These are phyloP conservation scores for Hermetia illucens DNA, from an alignment of 1,140 invertebrate species.

Conservation along the genomic window DNA sequence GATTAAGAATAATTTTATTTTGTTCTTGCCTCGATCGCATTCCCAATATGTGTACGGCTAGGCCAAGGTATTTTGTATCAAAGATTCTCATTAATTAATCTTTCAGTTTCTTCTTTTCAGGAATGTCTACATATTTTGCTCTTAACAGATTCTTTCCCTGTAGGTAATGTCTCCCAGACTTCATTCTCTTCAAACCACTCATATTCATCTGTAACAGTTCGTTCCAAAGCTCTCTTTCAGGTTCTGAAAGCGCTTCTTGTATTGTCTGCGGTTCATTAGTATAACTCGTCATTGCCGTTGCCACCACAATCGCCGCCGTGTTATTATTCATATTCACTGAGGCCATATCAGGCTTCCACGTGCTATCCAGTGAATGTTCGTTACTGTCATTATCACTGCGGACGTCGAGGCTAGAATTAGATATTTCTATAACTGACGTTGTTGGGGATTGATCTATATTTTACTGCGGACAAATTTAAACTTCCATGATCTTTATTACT, in stretches of 20 bases:
- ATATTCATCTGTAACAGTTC: conserved; percentile 15
- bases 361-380: neutral
- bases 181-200: conserved; percentile 14
- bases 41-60: conserved; percentile 9
- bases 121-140: conserved; percentile 10
- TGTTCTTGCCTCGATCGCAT: conserved; percentile 11
- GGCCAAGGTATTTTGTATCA: conserved; percentile 9
- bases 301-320: neutral
- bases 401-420: neutral
- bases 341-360: neutral
- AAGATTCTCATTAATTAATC: conserved; percentile 4
- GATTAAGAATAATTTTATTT: conserved; percentile 12
- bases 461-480: conserved; percentile 12
- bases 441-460: neutral
- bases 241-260: neutral
- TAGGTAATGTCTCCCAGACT: conserved; percentile 13
- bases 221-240: conserved; percentile 11
- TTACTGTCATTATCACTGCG: neutral
- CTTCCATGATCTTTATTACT: conserved; percentile 7
- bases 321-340: neutral
- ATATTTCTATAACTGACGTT: neutral
- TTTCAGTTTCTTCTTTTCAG: conserved; percentile 2
- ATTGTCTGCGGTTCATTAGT: neutral
- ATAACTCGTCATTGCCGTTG: neutral
- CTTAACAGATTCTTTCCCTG: conserved; percentile 11